A percentile compares a stretch with the other conserved stretches of the same genome.
phyloP scores from a whole-genome alignment of 1,140 invertebrate genomes.

The Caenorhabditis inopinata region DNA sequence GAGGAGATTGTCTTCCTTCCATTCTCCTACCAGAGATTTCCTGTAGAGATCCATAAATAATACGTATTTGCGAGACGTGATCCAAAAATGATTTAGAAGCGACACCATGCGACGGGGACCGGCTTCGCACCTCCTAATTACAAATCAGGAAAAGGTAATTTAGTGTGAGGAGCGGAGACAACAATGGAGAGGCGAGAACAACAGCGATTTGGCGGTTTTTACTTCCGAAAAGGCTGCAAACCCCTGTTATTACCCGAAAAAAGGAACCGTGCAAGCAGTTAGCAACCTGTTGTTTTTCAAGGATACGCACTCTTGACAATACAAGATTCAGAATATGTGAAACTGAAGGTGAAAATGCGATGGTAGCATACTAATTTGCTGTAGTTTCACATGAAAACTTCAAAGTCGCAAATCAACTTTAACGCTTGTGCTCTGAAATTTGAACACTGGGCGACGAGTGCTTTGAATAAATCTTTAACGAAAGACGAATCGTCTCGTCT shows the following conservation, averaged over 20 bases:
- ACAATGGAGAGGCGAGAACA: not conserved
- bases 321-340: not conserved
- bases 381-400: no score
- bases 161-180: slow-evolving; percentile 21
- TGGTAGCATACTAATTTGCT: no score
- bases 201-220: slow-evolving; percentile 25
- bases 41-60: not conserved
- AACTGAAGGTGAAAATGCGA: no score
- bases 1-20: not conserved
- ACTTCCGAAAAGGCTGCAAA: not conserved
- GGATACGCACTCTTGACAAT: not conserved
- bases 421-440: no score
- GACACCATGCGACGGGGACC: not conserved
- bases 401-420: no score
- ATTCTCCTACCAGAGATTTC: not conserved
- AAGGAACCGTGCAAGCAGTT: not conserved
- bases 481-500: no score
- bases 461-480: no score
- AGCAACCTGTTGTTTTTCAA: slow-evolving; percentile 29
- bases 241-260: slow-evolving; percentile 21
- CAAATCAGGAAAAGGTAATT: slow-evolving; percentile 14
- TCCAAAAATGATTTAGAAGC: slow-evolving; percentile 13
- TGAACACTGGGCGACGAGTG: no score
- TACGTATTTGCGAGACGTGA: not conserved
- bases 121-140: slow-evolving; percentile 29